phyloP scores from a whole-genome alignment of 2,888 invertebrate genomes.

The Oligia strigilis region DNA sequence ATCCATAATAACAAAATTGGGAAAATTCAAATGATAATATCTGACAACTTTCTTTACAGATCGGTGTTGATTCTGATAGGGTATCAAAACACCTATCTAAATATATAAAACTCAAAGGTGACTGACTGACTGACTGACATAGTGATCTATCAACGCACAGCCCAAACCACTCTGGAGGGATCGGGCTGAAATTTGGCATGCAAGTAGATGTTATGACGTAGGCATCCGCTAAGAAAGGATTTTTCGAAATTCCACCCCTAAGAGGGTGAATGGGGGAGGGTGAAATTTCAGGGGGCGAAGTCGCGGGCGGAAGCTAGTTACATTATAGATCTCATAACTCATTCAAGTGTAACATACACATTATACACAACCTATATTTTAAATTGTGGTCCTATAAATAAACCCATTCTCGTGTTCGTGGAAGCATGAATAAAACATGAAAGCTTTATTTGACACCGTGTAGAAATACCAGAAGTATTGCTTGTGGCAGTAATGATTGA shows the following conservation, averaged over 20 bases:
- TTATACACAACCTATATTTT: background rate
- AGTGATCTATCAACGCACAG: too few species aligned
- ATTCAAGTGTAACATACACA: conserved; percentile 1
- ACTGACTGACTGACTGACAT: too few species aligned
- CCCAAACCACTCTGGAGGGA: too few species aligned
- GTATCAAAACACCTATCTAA: too few species aligned
- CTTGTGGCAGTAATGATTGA: too few species aligned
- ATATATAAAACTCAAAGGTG: too few species aligned
- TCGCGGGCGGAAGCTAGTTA: background rate
- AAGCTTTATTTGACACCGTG: background rate
- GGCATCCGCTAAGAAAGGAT: too few species aligned
- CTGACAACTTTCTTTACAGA: background rate
- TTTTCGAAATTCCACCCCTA: too few species aligned
- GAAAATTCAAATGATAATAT: background rate
- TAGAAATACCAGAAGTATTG: conserved; percentile 24
- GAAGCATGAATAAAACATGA: conserved; percentile 42
- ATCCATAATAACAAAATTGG: background rate
- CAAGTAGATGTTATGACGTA: too few species aligned
- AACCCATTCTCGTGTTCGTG: background rate
- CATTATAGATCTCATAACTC: background rate
- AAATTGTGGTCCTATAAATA: conserved; percentile 17
- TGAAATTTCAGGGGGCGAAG: too few species aligned
- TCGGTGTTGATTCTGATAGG: background rate
- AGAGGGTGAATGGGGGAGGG: too few species aligned
- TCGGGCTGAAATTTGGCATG: too few species aligned